phyloP scores from a whole-genome alignment of 2,888 invertebrate genomes.

The Eudasyphora cyanicolor region DNA sequence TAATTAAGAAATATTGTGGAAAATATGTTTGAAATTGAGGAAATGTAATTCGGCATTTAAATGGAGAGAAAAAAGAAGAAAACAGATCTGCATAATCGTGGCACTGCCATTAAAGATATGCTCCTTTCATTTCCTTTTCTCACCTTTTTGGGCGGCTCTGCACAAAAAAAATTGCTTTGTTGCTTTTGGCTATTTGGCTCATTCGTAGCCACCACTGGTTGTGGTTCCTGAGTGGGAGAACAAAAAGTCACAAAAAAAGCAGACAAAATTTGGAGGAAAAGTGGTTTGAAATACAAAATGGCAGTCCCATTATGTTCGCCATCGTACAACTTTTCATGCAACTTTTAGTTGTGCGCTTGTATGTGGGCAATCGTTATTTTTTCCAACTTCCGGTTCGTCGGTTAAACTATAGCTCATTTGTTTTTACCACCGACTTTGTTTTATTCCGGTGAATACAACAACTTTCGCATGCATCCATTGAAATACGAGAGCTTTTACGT shows the following conservation, averaged over 20 bases:
- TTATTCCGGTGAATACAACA: conserved; percentile 9
- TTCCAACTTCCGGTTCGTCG: conserved; percentile 72
- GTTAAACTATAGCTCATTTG: conserved; percentile 72
- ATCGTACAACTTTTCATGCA: conserved; percentile 49
- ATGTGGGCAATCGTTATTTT: conserved; percentile 54
- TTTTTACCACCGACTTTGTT: conserved; percentile 62
- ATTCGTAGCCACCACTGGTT: conserved; percentile 20
- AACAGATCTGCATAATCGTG: not conserved
- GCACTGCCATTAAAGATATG: conserved; percentile 28
- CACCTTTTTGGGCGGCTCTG: conserved; percentile 35
- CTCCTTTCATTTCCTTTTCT: conserved; percentile 42
- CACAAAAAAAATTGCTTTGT: conserved; percentile 40
- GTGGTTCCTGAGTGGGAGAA: conserved; percentile 53
- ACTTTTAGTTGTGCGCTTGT: conserved; percentile 53
- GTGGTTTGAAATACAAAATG: conserved; percentile 62
- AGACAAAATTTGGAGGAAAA: conserved; percentile 29
- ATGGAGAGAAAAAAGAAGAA: not conserved
- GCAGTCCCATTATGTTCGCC: conserved; percentile 61
- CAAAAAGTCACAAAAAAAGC: no score
- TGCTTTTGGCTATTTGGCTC: conserved; percentile 51
- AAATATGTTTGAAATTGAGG: conserved; percentile 69
- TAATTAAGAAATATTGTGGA: conserved; percentile 76
- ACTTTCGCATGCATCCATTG: conserved; percentile 7
- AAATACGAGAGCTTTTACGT: conserved; percentile 12
- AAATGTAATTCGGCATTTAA: conserved; percentile 70